Evolutionary conservation across 2,888 invertebrate species (phyloP).

Genomic region (Tachina grossa): DNA sequence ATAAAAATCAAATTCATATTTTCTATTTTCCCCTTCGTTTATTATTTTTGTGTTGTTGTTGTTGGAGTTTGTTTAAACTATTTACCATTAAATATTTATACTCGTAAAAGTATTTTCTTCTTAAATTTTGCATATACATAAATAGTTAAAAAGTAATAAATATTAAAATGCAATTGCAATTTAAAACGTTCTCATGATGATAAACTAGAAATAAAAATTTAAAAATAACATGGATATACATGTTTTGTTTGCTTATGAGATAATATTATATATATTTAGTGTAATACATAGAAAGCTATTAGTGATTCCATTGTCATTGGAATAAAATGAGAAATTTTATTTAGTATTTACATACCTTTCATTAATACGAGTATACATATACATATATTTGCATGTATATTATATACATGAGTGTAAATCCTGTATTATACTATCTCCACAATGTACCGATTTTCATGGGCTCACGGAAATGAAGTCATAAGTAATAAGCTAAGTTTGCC

Average conservation of each 20-base stretch:
- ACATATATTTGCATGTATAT: too few species aligned
- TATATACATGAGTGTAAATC: too few species aligned
- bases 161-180: constrained; percentile 55
- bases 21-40: constrained; percentile 4
- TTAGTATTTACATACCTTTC: background rate
- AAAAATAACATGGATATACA: too few species aligned
- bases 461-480: too few species aligned
- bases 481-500: too few species aligned
- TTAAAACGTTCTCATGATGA: background rate
- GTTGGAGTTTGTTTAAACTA: constrained; percentile 28
- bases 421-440: too few species aligned
- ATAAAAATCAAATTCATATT: constrained; percentile 56
- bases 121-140: background rate
- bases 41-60: constrained; percentile 9
- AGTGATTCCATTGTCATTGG: background rate
- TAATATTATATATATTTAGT: constrained; percentile 4
- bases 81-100: constrained; percentile 41
- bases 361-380: background rate
- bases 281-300: background rate
- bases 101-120: background rate
- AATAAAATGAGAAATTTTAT: background rate
- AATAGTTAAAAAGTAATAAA: constrained; percentile 34
- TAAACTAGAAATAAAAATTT: background rate
- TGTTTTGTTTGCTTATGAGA: background rate
- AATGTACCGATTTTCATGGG: too few species aligned